Conservation (phyloP, 2,113 vertebrate genomes). For the Nycticebus coucang region DNA sequence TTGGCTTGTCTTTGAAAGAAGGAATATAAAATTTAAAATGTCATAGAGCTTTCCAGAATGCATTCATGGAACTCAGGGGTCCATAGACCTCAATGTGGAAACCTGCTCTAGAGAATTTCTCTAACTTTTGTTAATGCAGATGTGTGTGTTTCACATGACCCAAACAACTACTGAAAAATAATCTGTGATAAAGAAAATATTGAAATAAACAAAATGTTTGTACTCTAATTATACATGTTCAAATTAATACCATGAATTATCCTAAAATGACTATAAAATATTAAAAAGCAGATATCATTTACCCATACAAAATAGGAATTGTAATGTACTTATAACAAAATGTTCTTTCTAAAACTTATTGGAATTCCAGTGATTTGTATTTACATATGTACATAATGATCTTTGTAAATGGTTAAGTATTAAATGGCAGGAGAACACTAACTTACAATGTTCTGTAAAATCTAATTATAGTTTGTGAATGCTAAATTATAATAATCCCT, state of each 20-base stretch:
- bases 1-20: neutral
- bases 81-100: neutral
- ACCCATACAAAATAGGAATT: neutral
- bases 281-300: neutral
- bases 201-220: slow-evolving; percentile 19
- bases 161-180: neutral
- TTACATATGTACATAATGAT: neutral
- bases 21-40: neutral
- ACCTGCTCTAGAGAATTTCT: neutral
- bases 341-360: neutral
- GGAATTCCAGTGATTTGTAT: neutral
- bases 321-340: neutral
- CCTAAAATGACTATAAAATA: neutral
- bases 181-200: neutral
- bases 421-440: neutral
- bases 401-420: neutral
- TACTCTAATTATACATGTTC: neutral
- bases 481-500: neutral
- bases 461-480: slow-evolving; percentile 2
- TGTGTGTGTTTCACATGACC: neutral
- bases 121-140: neutral
- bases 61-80: neutral
- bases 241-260: neutral
- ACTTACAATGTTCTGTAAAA: neutral
- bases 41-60: neutral